These are phyloP conservation scores for Timandra comae DNA, from an alignment of 2,888 invertebrate species.

Conservation along the genomic window DNA sequence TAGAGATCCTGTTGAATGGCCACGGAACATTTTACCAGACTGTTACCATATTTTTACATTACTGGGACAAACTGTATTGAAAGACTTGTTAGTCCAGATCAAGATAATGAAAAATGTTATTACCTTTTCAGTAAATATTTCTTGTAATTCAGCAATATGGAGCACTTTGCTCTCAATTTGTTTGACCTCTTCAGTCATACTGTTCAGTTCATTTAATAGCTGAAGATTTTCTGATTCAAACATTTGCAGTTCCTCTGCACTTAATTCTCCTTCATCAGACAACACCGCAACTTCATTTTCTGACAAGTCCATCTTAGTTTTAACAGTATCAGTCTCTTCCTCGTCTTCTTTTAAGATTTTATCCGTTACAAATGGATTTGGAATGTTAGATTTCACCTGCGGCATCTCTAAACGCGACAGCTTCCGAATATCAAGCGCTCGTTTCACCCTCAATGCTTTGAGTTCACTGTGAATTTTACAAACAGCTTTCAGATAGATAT, in stretches of 20 bases:
- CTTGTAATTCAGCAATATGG: conserved; percentile 96
- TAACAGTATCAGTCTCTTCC: conserved; percentile 42
- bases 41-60: no score
- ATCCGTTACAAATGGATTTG: conserved; percentile 46
- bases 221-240: conserved; percentile 94
- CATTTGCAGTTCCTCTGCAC: conserved; percentile 93
- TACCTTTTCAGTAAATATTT: conserved; percentile 96
- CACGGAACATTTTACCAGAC: no score
- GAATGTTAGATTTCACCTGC: conserved; percentile 43
- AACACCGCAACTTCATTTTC: conserved; percentile 65
- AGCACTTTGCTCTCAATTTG: conserved; percentile 95
- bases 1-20: no score
- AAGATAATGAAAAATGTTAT: not conserved
- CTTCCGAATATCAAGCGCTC: conserved; percentile 88
- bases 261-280: conserved; percentile 81
- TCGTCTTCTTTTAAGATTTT: conserved; percentile 29
- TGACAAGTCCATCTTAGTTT: conserved; percentile 50
- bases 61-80: not conserved
- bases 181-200: conserved; percentile 92
- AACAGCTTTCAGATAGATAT: conserved; percentile 88
- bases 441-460: conserved; percentile 90
- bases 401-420: conserved; percentile 81
- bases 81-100: not conserved
- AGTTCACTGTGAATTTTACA: conserved; percentile 93
- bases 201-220: conserved; percentile 90